These are phyloP conservation scores for Eupleurogrammus muticus DNA, from an alignment of 2,797 vertebrate genomes.

Conservation along the genomic window DNA sequence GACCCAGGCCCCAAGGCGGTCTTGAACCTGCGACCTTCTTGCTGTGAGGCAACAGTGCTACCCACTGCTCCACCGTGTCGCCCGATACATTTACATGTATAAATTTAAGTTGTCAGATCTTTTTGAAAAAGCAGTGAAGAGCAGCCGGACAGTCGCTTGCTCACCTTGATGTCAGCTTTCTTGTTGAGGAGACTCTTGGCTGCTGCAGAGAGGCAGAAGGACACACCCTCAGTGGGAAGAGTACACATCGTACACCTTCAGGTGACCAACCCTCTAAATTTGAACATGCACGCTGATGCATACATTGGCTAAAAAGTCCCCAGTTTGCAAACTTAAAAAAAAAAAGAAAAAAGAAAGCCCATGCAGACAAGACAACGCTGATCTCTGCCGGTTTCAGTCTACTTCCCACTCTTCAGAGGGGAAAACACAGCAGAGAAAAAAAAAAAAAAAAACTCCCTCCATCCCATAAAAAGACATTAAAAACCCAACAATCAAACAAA, in stretches of 20 bases:
- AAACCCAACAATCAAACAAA: conserved; percentile 31
- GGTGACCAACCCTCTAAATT: conserved; percentile 24
- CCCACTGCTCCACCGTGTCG: no score
- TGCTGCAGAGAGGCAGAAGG: conserved; percentile 84
- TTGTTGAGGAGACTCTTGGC: conserved; percentile 89
- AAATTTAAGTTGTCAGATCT: no score
- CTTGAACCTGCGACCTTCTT: no score
- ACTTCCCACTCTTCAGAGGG: conserved; percentile 15
- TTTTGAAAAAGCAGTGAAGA: no score
- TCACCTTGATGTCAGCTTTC: conserved; percentile 88
- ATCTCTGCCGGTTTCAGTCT: conserved; percentile 22
- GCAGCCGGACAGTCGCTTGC: conserved; percentile 29
- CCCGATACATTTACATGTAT: no score
- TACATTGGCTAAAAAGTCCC: conserved; percentile 2
- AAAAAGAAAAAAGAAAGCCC: no score
- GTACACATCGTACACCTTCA: conserved; percentile 76
- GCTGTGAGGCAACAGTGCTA: no score
- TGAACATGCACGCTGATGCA: conserved; percentile 29
- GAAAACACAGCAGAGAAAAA: conserved; percentile 1
- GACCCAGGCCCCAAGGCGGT: no score
- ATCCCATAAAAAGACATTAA: conserved; percentile 48
- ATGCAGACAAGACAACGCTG: neutral
- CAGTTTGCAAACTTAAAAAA: conserved; percentile 12
- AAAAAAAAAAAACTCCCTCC: conserved; percentile 24
- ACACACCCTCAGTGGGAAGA: conserved; percentile 76